Percentiles rank a stretch among this genome's conserved stretches.
Conservation (phyloP, 1,140 invertebrate species). For the Anoplolepis gracilipes region DNA sequence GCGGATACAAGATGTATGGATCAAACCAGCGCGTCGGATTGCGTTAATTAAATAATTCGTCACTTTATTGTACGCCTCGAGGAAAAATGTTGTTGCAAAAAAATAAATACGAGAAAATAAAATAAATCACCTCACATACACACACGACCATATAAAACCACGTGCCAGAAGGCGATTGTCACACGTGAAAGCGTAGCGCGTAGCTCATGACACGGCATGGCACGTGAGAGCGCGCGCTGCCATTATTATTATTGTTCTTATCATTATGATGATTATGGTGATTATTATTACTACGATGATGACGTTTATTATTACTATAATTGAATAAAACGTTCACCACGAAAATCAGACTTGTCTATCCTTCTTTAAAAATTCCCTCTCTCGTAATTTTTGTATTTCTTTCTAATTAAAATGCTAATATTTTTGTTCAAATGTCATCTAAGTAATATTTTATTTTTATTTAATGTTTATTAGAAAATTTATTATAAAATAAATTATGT, state of each 20-base stretch:
- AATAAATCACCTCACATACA: constrained; percentile 11
- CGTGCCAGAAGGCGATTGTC: constrained; percentile 23
- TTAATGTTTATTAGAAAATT: background rate
- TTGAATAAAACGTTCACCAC: constrained; percentile 83
- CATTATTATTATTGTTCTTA: constrained; percentile 74
- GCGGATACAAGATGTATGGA: background rate
- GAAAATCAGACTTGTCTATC: constrained; percentile 38
- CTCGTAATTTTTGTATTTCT: background rate
- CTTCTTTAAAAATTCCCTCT: background rate
- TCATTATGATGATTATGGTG: constrained; percentile 55
- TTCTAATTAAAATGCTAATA: background rate
- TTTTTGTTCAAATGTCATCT: background rate
- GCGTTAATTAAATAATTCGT: constrained; percentile 56
- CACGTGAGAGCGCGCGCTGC: constrained; percentile 40
- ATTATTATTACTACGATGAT: constrained; percentile 62
- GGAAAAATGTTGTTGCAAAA: constrained; percentile 34
- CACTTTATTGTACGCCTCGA: constrained; percentile 54
- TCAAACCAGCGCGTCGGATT: constrained; percentile 36
- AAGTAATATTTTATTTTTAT: background rate
- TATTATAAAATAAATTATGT: background rate
- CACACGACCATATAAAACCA: background rate
- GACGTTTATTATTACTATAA: constrained; percentile 80
- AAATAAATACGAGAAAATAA: background rate
- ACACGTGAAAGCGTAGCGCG: background rate
- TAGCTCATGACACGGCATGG: constrained; percentile 20